Base-by-base conservation (phyloP, 2,113 vertebrate species). In the Nasalis larvatus region DNA sequence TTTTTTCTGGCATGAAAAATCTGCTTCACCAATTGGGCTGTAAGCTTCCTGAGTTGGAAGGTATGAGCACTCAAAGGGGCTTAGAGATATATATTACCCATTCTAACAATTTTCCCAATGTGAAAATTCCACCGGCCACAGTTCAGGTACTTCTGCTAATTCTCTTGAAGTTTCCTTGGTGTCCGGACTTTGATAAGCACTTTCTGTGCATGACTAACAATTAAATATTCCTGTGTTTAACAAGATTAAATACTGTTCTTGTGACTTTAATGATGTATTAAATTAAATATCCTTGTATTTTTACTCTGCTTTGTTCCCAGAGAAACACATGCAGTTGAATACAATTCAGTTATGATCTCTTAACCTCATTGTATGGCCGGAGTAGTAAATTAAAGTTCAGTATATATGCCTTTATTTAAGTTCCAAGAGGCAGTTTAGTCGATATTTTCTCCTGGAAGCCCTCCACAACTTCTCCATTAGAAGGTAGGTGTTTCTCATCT, bases 251-350 rank as follows among this genome's bases (percentile, higher is more conserved):
- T 81, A 54, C 18, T 93, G 30, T 76, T 82, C 66, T 94, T 93
- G 78, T 86, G 76, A 93, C 60, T 93, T 89, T 89, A 96, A 84
- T 94, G 88, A 95, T 83, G 96, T 90, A 94, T 93, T 88, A 92
- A 85, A 93, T 95, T 69, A 91, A 94, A 89, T 91, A 63, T 14
- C 56, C 82, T 95, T 90, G 58, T 83, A 88, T 89, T 77, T 97
- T 91, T 81, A 81, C 14, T 32, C 63, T 95, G 49, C 82, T 49
- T 40, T 69, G 23, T 73, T 80, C 40, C 68, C 80, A 37, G 35
- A 54, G 52, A 80, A 66, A 56, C 45, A 71, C 18, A 91, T 21
- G 11, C 3, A 12, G 10, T 35, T 60, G 30, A 47, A 18, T 86
- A 68, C 56, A 89, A 86, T 78, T 94, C 45, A 32, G 47, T 86